Evolutionary conservation across 2,797 vertebrate species (phyloP), one percentile per base, ranked within the genome.

Genomic region (Anabacerthia variegaticeps): DNA sequence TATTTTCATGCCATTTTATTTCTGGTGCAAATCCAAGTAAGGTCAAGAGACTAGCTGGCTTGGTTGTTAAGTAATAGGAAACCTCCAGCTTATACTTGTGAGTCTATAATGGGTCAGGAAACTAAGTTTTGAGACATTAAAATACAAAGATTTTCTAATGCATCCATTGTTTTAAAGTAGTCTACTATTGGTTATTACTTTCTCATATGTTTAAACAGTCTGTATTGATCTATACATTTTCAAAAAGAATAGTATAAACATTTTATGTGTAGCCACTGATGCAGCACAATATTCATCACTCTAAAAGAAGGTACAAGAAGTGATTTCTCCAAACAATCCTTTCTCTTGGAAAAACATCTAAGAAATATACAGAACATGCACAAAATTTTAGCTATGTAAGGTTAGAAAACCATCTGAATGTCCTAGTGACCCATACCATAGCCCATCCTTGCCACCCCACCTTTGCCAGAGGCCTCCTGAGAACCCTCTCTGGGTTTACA

Each of bases 1-100:
- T 90, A n/a, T 91, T 88, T 96, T 54, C 81, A 22, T 91, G 63
- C n/a, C 66, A 86, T 28, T 39, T 61, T 39, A 41, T 41, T 62
- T 62, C 19, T 93, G 74, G 51, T 76, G 39, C 71, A 93, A 94
- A 89, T 92, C 85, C 93, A 93, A 92, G 55, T 72, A 62, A 85
- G 83, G 61, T 85, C 86, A 94, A 87, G 65, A 85, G 46, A 88
- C 77, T 83, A 83, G 81, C 63, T 96, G 79, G 73, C 73, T 94
- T 54, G 52, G 39, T 87, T 49, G 43, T 67, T 83, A 85, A 73
- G 55, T 93, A 87, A 92, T 17, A 88, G 37, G 71, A 84, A 67
- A 55, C 56, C 84, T 92, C 32, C 44, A 82, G n/a, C 28, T 89
- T 91, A 58, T 41, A 81, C n/a, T 71, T 58, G 8, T 3, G 1